phyloP scores from a whole-genome alignment of 2,113 vertebrate genomes.

The Hypocryptadius cinnamomeus region DNA sequence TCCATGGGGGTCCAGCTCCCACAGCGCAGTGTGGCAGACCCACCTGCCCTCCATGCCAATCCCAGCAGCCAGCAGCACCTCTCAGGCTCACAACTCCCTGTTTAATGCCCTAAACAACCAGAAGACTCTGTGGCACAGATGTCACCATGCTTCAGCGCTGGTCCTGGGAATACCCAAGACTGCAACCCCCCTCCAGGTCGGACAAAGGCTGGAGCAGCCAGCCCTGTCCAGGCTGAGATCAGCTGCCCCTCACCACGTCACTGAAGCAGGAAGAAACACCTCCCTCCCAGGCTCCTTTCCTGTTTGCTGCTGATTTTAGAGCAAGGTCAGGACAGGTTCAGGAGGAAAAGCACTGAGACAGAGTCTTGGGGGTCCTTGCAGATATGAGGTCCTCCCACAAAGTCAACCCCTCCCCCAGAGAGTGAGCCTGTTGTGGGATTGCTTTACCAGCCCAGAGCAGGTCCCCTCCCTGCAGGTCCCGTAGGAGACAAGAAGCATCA shows the following conservation, averaged over 20 bases:
- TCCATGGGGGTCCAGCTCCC: not conserved
- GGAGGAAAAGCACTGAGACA: not conserved
- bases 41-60: not conserved
- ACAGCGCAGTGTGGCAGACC: not conserved
- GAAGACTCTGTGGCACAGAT: not conserved
- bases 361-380: not conserved
- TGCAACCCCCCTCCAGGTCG: not conserved
- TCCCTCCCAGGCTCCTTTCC: slow-evolving; percentile 45
- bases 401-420: not conserved
- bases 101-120: not conserved
- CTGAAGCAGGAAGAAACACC: slow-evolving; percentile 28
- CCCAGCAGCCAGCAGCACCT: not conserved
- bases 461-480: not conserved
- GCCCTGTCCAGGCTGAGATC: not conserved
- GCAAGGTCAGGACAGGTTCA: not conserved
- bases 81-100: not conserved
- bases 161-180: not conserved
- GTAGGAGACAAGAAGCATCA: not conserved
- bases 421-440: not conserved
- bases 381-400: not conserved
- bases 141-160: rapidly evolving
- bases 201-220: not conserved
- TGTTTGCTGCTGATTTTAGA: slow-evolving; percentile 55
- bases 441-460: not conserved
- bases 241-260: not conserved